Evolutionary conservation across 2,888 invertebrate genomes (phyloP).

Genomic region (Synanthedon andrenaeformis): DNA sequence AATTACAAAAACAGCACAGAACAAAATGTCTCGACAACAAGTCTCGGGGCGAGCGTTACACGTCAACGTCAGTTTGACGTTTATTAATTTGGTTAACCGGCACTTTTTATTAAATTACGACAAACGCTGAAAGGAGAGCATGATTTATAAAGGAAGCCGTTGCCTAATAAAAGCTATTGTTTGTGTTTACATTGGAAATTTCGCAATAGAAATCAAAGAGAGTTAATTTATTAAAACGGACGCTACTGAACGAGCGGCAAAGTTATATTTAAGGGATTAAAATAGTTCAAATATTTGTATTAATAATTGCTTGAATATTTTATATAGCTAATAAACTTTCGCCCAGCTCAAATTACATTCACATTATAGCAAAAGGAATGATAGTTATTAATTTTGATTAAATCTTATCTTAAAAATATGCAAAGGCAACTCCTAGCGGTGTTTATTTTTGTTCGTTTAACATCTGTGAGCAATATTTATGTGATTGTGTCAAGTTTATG

Average conservation of each 20-base stretch:
- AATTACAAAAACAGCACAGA: background rate
- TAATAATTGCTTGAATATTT: no score
- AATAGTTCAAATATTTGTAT: no score
- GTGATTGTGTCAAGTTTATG: no score
- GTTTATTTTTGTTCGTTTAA: no score
- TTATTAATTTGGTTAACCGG: slow-evolving; percentile 26
- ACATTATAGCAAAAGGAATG: no score
- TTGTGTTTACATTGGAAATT: slow-evolving; percentile 12
- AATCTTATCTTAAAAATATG: no score
- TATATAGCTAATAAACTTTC: no score
- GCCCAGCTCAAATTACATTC: no score
- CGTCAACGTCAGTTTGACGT: slow-evolving; percentile 15
- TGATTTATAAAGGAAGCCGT: slow-evolving; percentile 23
- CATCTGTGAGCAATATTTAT: no score
- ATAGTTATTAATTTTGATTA: no score
- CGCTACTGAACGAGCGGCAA: background rate
- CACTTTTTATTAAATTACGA: slow-evolving; percentile 29
- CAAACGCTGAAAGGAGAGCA: slow-evolving; percentile 20
- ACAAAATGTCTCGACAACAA: background rate
- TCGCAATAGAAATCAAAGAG: slow-evolving; percentile 9
- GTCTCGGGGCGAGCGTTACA: slow-evolving; percentile 1
- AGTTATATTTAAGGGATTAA: no score
- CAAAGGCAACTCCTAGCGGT: no score
- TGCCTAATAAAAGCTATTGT: slow-evolving; percentile 22
- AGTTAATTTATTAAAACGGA: slow-evolving; percentile 7